Evolutionary conservation across 2,888 invertebrate species (phyloP).

Genomic region (Sesamia inferens): DNA sequence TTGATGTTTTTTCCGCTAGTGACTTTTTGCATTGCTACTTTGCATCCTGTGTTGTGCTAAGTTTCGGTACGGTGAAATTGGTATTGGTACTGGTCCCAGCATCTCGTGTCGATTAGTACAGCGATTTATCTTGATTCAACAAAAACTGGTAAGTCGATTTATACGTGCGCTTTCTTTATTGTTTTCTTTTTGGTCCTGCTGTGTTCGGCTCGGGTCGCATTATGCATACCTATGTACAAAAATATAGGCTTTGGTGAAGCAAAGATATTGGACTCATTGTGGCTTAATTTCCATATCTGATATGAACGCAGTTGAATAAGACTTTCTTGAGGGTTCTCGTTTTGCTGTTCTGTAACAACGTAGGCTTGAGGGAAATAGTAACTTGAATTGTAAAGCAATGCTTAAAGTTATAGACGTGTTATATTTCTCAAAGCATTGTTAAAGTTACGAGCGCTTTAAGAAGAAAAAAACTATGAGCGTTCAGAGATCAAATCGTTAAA

Average conservation of each 20-base stretch:
- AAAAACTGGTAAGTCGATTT: slow-evolving; percentile 79
- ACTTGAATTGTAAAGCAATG: not conserved
- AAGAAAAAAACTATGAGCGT: slow-evolving; percentile 42
- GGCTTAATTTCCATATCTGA: slow-evolving; percentile 61
- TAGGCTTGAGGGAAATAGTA: slow-evolving; percentile 1
- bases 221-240: slow-evolving; percentile 53
- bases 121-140: slow-evolving; percentile 81
- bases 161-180: slow-evolving; percentile 69
- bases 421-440: slow-evolving; percentile 48
- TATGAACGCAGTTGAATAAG: slow-evolving; percentile 42
- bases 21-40: slow-evolving; percentile 63
- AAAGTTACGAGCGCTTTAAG: slow-evolving; percentile 33
- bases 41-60: slow-evolving; percentile 63
- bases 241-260: slow-evolving; percentile 53
- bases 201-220: slow-evolving; percentile 37
- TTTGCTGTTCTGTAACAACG: slow-evolving; percentile 17
- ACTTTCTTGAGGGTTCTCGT: slow-evolving; percentile 48
- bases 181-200: slow-evolving; percentile 67
- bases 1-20: slow-evolving; percentile 35
- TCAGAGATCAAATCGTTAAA: slow-evolving; percentile 40
- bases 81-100: slow-evolving; percentile 72
- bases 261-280: slow-evolving; percentile 55
- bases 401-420: slow-evolving; percentile 33
- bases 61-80: slow-evolving; percentile 76
- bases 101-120: slow-evolving; percentile 78